These are phyloP conservation scores for Myrmecobius fasciatus DNA, from an alignment of 2,113 vertebrate species.

Conservation along the genomic window DNA sequence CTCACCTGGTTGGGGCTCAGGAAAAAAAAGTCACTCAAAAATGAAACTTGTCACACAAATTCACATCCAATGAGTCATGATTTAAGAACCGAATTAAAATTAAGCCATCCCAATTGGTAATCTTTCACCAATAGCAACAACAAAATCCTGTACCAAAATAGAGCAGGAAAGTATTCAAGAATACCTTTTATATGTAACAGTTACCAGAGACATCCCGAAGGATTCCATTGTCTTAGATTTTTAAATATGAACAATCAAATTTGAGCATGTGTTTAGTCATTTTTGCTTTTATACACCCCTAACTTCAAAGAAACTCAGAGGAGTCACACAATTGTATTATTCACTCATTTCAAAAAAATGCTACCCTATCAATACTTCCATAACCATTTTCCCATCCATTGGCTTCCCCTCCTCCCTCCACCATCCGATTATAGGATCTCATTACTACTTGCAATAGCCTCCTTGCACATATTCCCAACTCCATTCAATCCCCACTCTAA, in stretches of 20 bases:
- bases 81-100: constrained; percentile 17
- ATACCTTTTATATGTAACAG: neutral
- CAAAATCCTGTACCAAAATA: neutral
- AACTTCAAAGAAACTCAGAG: neutral
- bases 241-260: constrained; percentile 3
- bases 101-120: neutral
- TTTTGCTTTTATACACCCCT: neutral
- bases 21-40: constrained; percentile 35
- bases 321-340: neutral
- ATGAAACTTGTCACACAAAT: constrained; percentile 12
- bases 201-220: neutral
- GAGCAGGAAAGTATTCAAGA: neutral
- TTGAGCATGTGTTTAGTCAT: too few relatives aligned
- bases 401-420: neutral
- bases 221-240: neutral
- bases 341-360: neutral
- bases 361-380: neutral
- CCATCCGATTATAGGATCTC: neutral
- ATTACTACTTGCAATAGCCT: neutral
- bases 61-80: neutral
- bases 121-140: neutral
- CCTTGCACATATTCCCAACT: neutral
- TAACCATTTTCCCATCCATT: neutral
- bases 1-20: constrained; percentile 10
- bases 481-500: neutral